Evolutionary conservation across 2,888 invertebrate genomes (phyloP).

Genomic region (Elegia similella): DNA sequence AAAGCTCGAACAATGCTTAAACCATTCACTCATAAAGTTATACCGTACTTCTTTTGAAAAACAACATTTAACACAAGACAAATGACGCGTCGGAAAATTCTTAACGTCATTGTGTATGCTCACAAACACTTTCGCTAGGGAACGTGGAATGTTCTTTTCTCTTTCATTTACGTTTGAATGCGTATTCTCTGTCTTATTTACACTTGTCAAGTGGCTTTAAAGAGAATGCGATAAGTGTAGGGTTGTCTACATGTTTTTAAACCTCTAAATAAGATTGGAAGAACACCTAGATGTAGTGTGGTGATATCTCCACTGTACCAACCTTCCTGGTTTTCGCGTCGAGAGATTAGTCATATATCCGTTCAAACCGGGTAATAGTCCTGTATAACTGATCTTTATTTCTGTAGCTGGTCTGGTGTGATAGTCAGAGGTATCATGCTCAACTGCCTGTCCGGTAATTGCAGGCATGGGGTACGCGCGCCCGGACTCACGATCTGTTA

Average conservation of each 20-base stretch:
- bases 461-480: too few relatives aligned
- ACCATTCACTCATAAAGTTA: not conserved
- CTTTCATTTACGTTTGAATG: conserved; percentile 1
- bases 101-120: conserved; percentile 11
- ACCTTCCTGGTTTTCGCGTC: too few relatives aligned
- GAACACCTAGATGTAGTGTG: too few relatives aligned
- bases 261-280: too few relatives aligned
- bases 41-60: conserved; percentile 3
- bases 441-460: too few relatives aligned
- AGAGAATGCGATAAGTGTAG: conserved; percentile 6
- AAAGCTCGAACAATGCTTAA: not conserved
- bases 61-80: conserved; percentile 4
- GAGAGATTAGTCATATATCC: too few relatives aligned
- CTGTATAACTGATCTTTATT: too few relatives aligned
- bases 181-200: conserved; percentile 5
- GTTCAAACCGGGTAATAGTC: too few relatives aligned
- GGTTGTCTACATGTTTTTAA: not conserved
- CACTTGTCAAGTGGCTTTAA: conserved; percentile 10
- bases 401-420: too few relatives aligned
- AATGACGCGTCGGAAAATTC: conserved; percentile 11
- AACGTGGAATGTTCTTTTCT: conserved; percentile 1
- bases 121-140: conserved; percentile 8
- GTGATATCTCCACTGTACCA: too few relatives aligned
- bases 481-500: too few relatives aligned
- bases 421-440: too few relatives aligned